A percentile compares a stretch with the other conserved stretches of the same genome.
These are phyloP conservation scores for Diarsia brunnea DNA, from an alignment of 2,888 invertebrate genomes.

Conservation along the genomic window DNA sequence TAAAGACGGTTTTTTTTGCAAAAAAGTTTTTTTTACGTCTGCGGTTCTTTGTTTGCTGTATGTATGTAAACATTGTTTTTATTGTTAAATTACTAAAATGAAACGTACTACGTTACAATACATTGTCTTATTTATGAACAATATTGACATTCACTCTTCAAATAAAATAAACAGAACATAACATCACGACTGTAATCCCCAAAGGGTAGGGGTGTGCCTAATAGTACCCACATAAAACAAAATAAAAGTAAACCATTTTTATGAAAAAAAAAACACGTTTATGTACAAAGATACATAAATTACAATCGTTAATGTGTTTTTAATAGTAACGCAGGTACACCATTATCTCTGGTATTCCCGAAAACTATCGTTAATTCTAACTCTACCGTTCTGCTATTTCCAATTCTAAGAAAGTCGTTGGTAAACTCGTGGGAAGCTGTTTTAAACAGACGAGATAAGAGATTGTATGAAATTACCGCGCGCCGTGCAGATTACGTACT, in stretches of 20 bases:
- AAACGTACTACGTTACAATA: too few relatives aligned
- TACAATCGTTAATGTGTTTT: neutral
- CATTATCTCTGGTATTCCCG: constrained; percentile 2
- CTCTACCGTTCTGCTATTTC: constrained; percentile 18
- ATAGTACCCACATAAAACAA: too few relatives aligned
- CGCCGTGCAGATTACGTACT: constrained; percentile 3
- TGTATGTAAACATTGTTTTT: too few relatives aligned
- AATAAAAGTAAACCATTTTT: neutral
- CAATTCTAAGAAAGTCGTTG: constrained; percentile 31
- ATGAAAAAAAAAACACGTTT: neutral
- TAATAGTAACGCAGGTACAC: neutral
- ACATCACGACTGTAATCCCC: too few relatives aligned
- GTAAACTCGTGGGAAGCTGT: constrained; percentile 45
- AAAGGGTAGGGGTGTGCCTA: too few relatives aligned
- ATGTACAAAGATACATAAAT: neutral
- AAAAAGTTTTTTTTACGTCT: too few relatives aligned
- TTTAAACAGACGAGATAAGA: constrained; percentile 40
- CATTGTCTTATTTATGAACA: neutral
- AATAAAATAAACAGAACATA: too few relatives aligned
- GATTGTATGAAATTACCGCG: constrained; percentile 33
- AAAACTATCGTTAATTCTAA: constrained; percentile 32
- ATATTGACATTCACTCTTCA: neutral
- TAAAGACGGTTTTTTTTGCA: too few relatives aligned
- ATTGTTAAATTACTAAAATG: too few relatives aligned
- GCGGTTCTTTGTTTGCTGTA: too few relatives aligned